These are phyloP conservation scores for Euzophera pinguis DNA, from an alignment of 2,888 invertebrate species.

Conservation along the genomic window DNA sequence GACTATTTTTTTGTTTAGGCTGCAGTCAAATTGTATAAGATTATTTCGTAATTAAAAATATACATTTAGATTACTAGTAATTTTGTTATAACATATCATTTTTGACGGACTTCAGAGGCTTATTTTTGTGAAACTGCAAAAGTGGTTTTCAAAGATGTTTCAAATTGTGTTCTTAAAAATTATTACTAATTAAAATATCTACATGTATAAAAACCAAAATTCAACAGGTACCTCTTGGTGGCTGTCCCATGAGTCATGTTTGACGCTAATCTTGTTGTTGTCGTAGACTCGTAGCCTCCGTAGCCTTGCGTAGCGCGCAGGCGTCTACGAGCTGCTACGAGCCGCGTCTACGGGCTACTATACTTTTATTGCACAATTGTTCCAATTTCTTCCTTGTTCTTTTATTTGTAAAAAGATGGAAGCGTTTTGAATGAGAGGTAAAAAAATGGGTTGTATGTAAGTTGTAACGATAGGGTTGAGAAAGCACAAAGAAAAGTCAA, in stretches of 20 bases:
- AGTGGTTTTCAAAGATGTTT: no score
- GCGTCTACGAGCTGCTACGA: conserved; percentile 64
- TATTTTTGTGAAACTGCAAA: no score
- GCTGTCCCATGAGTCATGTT: conserved; percentile 13
- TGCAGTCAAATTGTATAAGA: no score
- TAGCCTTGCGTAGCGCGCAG: conserved; percentile 59
- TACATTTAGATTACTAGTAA: no score
- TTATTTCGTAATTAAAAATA: no score
- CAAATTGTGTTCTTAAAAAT: no score
- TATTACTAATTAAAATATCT: not conserved
- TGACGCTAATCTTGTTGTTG: conserved; percentile 31
- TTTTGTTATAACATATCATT: no score
- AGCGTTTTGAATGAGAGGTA: no score
- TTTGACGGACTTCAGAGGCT: no score
- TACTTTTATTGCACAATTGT: conserved; percentile 30
- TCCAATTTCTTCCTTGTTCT: not conserved
- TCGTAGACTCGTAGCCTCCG: conserved; percentile 31
- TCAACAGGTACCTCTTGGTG: conserved; percentile 49
- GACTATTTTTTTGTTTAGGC: no score
- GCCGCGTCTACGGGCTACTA: conserved; percentile 34
- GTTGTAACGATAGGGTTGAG: not conserved
- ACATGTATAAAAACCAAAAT: no score
- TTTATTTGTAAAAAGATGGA: conserved; percentile 4
- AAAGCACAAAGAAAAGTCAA: conserved; percentile 10
- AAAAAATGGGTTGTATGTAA: no score